phyloP scores from a whole-genome alignment of 2,113 vertebrate genomes.

The Cinclus cinclus region DNA sequence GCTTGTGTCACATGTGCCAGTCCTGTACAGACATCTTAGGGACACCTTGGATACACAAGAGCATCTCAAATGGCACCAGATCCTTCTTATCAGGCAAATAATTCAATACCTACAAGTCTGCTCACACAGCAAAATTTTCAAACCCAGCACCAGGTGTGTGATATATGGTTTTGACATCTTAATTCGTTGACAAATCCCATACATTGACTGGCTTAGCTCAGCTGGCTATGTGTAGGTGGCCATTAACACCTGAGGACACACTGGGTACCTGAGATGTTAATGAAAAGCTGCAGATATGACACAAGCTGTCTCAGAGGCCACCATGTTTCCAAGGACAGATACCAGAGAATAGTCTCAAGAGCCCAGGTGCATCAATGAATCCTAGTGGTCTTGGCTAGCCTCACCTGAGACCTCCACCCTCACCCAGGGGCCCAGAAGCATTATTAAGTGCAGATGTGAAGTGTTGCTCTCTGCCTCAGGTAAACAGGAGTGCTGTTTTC shows the following conservation, averaged over 20 bases:
- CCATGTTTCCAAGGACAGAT: not conserved
- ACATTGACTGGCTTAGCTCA: not conserved
- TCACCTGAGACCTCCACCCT: not conserved
- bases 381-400: not conserved
- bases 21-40: not conserved
- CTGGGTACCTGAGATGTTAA: rapidly evolving
- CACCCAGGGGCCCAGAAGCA: not conserved
- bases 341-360: not conserved
- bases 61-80: not conserved
- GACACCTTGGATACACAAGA: not conserved
- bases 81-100: not conserved
- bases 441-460: not conserved
- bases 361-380: not conserved
- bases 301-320: not conserved
- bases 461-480: not conserved
- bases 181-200: not conserved
- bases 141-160: not conserved
- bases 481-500: not conserved
- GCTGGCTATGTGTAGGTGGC: not conserved
- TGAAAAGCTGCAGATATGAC: not conserved
- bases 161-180: not conserved
- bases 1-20: not conserved
- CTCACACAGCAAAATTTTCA: not conserved
- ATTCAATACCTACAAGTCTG: not conserved
- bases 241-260: not conserved